A percentile compares a stretch with the other conserved stretches of the same genome.
phyloP scores from a whole-genome alignment of 2,888 invertebrate species.

The Lysandra coridon region DNA sequence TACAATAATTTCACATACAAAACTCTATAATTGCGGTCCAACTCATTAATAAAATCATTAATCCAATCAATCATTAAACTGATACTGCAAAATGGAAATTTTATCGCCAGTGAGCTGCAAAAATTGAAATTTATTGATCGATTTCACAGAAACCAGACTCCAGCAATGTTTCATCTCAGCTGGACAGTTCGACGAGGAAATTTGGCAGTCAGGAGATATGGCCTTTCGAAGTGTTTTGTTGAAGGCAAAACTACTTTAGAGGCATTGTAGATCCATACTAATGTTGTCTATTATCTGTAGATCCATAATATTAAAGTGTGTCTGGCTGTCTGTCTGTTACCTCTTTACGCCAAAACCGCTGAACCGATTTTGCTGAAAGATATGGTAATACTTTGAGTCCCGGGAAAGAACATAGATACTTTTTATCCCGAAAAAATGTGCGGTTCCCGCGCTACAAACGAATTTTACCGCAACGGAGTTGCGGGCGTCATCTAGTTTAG shows the following conservation, averaged over 20 bases:
- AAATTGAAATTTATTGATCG: conserved; percentile 6
- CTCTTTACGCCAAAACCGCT: too few species aligned
- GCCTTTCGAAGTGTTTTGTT: neutral
- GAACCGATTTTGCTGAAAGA: too few species aligned
- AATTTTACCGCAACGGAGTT: too few species aligned
- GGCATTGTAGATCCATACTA: too few species aligned
- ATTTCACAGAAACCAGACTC: conserved; percentile 15
- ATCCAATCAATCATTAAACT: neutral
- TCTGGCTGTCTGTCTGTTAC: too few species aligned
- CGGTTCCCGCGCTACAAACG: too few species aligned
- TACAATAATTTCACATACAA: neutral
- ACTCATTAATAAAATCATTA: conserved; percentile 6
- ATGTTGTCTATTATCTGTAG: too few species aligned
- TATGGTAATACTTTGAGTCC: too few species aligned
- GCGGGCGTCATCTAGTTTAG: too few species aligned
- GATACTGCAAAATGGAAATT: neutral
- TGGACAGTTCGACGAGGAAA: neutral
- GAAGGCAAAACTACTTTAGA: neutral
- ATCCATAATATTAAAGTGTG: too few species aligned
- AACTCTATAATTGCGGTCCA: neutral
- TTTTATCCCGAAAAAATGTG: too few species aligned
- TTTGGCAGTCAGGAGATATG: neutral
- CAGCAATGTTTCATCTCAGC: neutral
- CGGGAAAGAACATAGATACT: too few species aligned
- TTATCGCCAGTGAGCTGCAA: conserved; percentile 1